A percentile compares a stretch with the other conserved stretches of the same genome.
These are phyloP conservation scores for Apeltes quadracus DNA, from an alignment of 2,113 vertebrate species.

Conservation along the genomic window DNA sequence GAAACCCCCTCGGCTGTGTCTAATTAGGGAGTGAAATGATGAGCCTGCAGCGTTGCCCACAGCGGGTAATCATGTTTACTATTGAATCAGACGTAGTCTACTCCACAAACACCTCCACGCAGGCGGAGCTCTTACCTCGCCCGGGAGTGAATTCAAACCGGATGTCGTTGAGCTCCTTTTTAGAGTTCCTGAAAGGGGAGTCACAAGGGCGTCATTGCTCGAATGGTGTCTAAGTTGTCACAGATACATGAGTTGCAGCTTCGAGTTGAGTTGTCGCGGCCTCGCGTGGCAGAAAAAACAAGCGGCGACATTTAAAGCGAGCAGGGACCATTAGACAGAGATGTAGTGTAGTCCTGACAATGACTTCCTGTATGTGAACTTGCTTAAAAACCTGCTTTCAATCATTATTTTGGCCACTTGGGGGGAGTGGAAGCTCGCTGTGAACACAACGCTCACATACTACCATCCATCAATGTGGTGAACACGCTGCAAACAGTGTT, in stretches of 20 bases:
- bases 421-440: neutral
- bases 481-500: neutral
- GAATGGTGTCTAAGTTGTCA: conserved; percentile 18
- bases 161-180: conserved; percentile 98
- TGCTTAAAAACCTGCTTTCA: neutral
- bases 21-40: conserved; percentile 71
- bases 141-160: conserved; percentile 98
- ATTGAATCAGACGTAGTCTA: conserved; percentile 44
- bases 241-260: conserved; percentile 4
- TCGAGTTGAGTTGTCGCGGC: neutral
- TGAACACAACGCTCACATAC: neutral
- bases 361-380: neutral
- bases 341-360: conserved; percentile 20
- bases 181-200: conserved; percentile 90
- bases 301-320: neutral
- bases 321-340: neutral
- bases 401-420: neutral
- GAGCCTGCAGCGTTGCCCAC: conserved; percentile 26
- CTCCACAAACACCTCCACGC: conserved; percentile 24
- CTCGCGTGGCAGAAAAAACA: neutral
- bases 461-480: neutral
- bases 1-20: conserved; percentile 98
- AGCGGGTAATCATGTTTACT: conserved; percentile 39
- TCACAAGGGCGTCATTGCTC: conserved; percentile 26
- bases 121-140: conserved; percentile 80